Base-by-base conservation (phyloP, 2,888 invertebrate genomes). In the Tetropium fuscum region DNA sequence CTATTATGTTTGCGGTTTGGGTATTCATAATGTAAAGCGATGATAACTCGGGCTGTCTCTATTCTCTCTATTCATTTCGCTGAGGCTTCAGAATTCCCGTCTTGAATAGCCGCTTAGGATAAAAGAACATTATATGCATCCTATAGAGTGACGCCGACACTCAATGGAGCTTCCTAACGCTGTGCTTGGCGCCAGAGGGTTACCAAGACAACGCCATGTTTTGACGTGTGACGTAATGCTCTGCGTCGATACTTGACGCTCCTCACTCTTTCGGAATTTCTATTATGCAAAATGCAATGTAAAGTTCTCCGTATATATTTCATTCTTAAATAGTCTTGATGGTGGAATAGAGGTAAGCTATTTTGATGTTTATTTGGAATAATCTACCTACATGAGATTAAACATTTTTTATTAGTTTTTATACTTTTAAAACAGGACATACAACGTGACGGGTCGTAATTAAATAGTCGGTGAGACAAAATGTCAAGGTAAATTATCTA, bases 201-300 rank as follows among this genome's bases (percentile, higher is more conserved):
- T 69, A 69, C 72, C 74, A 74, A 68, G 75, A 65, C 73, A 72
- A 80, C 79, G 77, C 76, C 79, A 78, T 79, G 78, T 78, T 79
- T 76, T 77, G 76, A 74, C 69, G 69, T 66, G 73, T 77, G 78
- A 80, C 79, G 78, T 76, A 68, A 70, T 54, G 43, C 36, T 30
- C 51, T 41, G 58, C 70, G 73, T 71, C 70, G 69, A 72, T 72
- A 69, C 61, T 58, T 56, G 40, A 40, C 51, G 51, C 16, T 19
- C 40, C 40, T 51, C 27, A 5, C 25, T 25, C 51, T 51, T 51
- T 27, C 51, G 51, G 51, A 51, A 51, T 51, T 51, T 44, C 44
- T 27, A 40, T 10, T 51, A 51, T 40, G 38, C 25, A 25, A 44
- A 11, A 2, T 27, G 40, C 22, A 43, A 25, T 25, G 22, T 16